A percentile compares a stretch with the other conserved stretches of the same genome.
Conservation (phyloP, 1,140 invertebrate species). For the Caenorhabditis latens region DNA sequence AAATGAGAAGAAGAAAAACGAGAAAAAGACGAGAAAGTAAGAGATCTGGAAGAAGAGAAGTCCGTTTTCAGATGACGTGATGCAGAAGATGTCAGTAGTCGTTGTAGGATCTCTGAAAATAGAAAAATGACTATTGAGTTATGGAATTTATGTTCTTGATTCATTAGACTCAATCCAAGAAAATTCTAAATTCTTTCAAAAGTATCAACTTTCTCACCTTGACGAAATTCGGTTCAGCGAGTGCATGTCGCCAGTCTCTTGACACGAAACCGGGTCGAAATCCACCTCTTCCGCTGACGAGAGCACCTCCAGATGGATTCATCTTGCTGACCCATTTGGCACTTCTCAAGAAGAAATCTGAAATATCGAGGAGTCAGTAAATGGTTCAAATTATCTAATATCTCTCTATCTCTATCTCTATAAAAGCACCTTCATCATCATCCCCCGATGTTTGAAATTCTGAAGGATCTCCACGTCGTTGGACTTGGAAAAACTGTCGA, state of each 20-base stretch:
- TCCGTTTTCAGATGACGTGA: background rate
- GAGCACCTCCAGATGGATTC: slow-evolving; percentile 25
- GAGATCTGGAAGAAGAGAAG: background rate
- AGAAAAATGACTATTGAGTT: background rate
- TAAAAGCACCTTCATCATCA: slow-evolving; percentile 5
- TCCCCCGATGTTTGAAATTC: slow-evolving; percentile 8
- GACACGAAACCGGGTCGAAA: slow-evolving; percentile 38
- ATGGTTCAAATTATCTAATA: background rate
- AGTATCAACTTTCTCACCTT: background rate
- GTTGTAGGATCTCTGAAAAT: slow-evolving; percentile 41
- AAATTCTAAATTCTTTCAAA: no score
- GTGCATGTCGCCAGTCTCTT: slow-evolving; percentile 9
- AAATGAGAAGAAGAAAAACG: background rate
- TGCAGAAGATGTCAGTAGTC: slow-evolving; percentile 1
- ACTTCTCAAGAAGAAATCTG: slow-evolving; percentile 30
- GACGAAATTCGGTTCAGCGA: slow-evolving; percentile 30
- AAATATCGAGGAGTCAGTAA: background rate
- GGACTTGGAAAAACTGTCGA: slow-evolving; percentile 19
- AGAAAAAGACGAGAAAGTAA: background rate
- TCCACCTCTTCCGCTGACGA: slow-evolving; percentile 37
- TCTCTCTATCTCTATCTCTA: background rate
- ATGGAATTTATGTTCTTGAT: background rate
- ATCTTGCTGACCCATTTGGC: slow-evolving; percentile 46
- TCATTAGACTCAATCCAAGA: no score
- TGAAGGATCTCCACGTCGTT: slow-evolving; percentile 4